Conservation (phyloP, 2,888 invertebrate genomes). For the Pheosia tremula region DNA sequence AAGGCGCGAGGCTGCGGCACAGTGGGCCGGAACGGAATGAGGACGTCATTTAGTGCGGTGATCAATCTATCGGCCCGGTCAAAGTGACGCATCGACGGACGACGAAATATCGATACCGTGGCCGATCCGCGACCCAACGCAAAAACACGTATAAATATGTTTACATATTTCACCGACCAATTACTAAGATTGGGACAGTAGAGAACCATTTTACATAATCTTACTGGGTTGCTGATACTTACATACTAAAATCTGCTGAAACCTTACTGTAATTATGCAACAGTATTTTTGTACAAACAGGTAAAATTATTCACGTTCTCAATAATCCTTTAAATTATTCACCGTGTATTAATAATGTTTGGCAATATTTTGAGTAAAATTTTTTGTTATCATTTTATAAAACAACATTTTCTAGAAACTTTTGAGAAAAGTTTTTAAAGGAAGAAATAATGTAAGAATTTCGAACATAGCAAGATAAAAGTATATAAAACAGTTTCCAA, state of each 20-base stretch:
- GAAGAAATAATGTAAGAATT: conserved; percentile 13
- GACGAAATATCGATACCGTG: conserved; percentile 67
- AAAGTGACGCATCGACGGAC: conserved; percentile 70
- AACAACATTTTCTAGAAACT: neutral
- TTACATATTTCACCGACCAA: conserved; percentile 45
- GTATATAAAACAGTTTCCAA: conserved; percentile 58
- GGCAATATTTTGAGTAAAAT: neutral
- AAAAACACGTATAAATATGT: conserved; percentile 46
- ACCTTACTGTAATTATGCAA: too few relatives aligned
- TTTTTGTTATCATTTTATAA: neutral
- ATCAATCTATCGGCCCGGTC: conserved; percentile 70
- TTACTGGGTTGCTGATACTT: too few relatives aligned
- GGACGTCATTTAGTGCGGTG: conserved; percentile 67
- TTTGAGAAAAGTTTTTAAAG: neutral
- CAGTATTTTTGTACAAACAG: too few relatives aligned
- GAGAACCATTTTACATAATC: conserved; percentile 1
- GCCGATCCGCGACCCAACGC: conserved; percentile 47
- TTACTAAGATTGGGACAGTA: conserved; percentile 39
- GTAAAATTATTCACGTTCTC: too few relatives aligned
- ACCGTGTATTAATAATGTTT: too few relatives aligned
- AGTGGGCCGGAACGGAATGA: conserved; percentile 59
- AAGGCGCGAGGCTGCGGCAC: conserved; percentile 31
- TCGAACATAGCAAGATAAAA: conserved; percentile 41
- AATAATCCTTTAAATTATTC: too few relatives aligned
- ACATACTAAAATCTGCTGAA: too few relatives aligned